These are phyloP conservation scores for Ganaspis brasiliensis DNA, from an alignment of 2,888 invertebrate species.

Conservation along the genomic window DNA sequence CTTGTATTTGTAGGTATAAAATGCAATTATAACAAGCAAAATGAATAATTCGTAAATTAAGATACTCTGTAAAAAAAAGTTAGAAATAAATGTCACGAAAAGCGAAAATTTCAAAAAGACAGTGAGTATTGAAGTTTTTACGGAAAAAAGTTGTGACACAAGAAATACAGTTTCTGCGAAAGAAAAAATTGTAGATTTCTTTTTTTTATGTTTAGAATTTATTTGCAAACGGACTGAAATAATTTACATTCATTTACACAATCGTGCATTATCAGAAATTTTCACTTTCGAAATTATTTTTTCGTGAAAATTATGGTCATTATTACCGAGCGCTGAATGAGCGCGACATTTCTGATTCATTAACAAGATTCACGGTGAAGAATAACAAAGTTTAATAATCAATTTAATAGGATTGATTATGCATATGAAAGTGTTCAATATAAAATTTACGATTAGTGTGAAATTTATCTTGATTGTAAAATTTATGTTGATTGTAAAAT, in stretches of 20 bases:
- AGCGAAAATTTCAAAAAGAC: not conserved
- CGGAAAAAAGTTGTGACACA: no score
- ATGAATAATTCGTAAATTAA: no score
- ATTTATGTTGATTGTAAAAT: no score
- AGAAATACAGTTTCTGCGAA: not conserved
- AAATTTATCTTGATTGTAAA: no score
- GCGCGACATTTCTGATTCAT: slow-evolving; percentile 9
- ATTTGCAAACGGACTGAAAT: slow-evolving; percentile 33
- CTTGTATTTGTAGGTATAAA: no score
- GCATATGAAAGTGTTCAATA: no score
- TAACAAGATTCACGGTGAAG: slow-evolving; percentile 31
- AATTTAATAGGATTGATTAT: not conserved
- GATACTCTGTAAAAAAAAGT: not conserved
- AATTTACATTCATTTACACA: slow-evolving; percentile 7
- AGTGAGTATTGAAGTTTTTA: no score
- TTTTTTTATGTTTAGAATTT: slow-evolving; percentile 20
- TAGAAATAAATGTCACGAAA: not conserved
- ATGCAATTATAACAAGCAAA: no score
- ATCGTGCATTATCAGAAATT: not conserved
- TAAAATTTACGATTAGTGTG: no score
- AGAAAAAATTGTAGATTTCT: not conserved
- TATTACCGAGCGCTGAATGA: not conserved
- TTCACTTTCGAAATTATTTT: slow-evolving; percentile 1
- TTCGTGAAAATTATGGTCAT: not conserved
- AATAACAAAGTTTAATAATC: not conserved